These are phyloP conservation scores for Bombylius discolor DNA, from an alignment of 2,888 invertebrate genomes.

Conservation along the genomic window DNA sequence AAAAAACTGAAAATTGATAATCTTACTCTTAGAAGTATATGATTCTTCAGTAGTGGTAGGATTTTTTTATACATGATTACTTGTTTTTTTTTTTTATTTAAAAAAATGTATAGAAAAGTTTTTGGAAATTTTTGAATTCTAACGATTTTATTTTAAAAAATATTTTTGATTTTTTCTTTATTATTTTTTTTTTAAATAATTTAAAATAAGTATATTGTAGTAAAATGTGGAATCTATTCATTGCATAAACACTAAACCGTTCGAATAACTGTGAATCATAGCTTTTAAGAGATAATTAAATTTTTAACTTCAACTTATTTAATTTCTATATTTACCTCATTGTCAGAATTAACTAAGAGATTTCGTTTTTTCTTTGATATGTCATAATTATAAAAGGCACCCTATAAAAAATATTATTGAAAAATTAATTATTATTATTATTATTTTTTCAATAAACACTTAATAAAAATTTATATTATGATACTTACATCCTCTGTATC, in stretches of 20 bases:
- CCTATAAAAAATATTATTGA: background rate
- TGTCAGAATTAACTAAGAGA: background rate
- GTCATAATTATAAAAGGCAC: background rate
- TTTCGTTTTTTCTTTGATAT: background rate
- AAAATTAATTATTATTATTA: background rate
- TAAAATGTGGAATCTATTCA: too few relatives aligned
- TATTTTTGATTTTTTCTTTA: too few relatives aligned
- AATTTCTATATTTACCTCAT: background rate
- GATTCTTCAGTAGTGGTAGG: too few relatives aligned
- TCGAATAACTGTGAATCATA: too few relatives aligned
- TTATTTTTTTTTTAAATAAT: too few relatives aligned
- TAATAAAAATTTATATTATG: background rate
- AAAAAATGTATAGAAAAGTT: background rate
- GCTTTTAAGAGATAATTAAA: too few relatives aligned
- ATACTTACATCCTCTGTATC: conserved; percentile 30
- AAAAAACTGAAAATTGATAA: too few relatives aligned
- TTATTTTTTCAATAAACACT: background rate
- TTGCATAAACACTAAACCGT: too few relatives aligned
- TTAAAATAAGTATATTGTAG: too few relatives aligned
- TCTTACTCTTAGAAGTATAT: too few relatives aligned
- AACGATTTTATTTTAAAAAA: too few relatives aligned
- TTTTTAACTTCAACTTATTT: background rate
- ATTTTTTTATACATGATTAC: background rate
- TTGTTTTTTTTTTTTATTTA: background rate
- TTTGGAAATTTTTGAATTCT: too few relatives aligned